These are phyloP conservation scores for Ptiloglossa arizonensis DNA, from an alignment of 1,140 invertebrate species.

Conservation along the genomic window DNA sequence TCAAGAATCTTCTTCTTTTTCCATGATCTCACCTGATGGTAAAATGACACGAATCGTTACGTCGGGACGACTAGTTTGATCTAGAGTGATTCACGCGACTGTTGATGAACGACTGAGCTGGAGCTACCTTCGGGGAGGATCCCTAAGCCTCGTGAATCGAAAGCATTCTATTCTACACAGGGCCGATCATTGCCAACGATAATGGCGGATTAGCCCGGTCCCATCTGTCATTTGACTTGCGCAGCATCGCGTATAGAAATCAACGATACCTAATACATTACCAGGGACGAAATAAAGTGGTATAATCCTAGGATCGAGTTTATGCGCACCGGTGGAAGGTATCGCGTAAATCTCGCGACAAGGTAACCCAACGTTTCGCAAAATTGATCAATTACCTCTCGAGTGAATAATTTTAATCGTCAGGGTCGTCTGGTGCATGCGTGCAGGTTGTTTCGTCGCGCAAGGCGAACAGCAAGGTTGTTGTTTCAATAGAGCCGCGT, in stretches of 20 bases:
- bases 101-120: conserved; percentile 47
- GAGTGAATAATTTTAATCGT: too few species aligned
- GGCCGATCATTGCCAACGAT: conserved; percentile 74
- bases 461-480: too few species aligned
- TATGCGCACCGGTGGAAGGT: too few species aligned
- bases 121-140: conserved; percentile 44
- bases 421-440: too few species aligned
- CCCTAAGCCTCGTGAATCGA: conserved; percentile 69
- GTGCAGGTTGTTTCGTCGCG: too few species aligned
- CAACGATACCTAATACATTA: conserved; percentile 18
- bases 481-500: too few species aligned
- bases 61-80: conserved; percentile 39
- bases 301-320: neutral
- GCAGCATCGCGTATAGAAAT: conserved; percentile 26
- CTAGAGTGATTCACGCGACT: conserved; percentile 52
- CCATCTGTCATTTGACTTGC: conserved; percentile 72
- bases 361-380: neutral
- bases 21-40: conserved; percentile 5
- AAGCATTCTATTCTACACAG: conserved; percentile 61
- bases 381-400: too few species aligned
- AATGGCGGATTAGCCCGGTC: conserved; percentile 74
- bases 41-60: conserved; percentile 16
- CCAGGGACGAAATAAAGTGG: conserved; percentile 17
- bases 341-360: neutral
- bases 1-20: too few species aligned